Base-by-base conservation (phyloP, 2,888 invertebrate species). In the Neoscelio sp. region DNA sequence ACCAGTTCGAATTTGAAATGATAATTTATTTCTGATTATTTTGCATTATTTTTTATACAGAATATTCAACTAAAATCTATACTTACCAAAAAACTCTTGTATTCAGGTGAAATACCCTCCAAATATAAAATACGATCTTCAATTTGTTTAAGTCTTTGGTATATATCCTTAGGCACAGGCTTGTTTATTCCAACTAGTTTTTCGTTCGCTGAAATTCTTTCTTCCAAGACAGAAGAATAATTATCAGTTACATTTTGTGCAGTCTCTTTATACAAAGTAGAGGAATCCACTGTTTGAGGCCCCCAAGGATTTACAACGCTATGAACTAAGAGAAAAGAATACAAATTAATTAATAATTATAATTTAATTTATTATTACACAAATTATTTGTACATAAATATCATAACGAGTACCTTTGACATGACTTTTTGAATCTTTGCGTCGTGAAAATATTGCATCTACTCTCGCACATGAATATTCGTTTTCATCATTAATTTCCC, bases 41-140 rank as follows among this genome's bases (percentile, higher is more conserved):
- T n/a, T n/a, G n/a, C n/a, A n/a, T n/a, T n/a, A n/a, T n/a, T n/a
- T n/a, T n/a, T n/a, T n/a, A n/a, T n/a, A n/a, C n/a, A n/a, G n/a
- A n/a, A n/a, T n/a, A n/a, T n/a, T n/a, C n/a, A n/a, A n/a, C n/a
- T n/a, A 28, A 7, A 28, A 28, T 2, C n/a, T 1, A 28, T 26
- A 18, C 30, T 30, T 42, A 20, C 48, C 64, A 26, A 67, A 44
- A 67, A 64, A 8, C 17, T 42, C 44, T 13, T 93, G 86, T 97
- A 97, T 89, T 97, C 97, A 0, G 96, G 96, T 33, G 96, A 96
- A 60, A 95, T 89, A 0, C 95, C 92, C 89, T 97, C 95, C 70
- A 97, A 89, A 76, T 93, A 91, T 4, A 95, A 91, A 50, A 97
- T 92, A 80, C 94, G 92, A 84, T 96, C 93, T 89, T 97, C 97